Conservation (phyloP, 2,888 invertebrate species). For the Pharmacophagus antenor region DNA sequence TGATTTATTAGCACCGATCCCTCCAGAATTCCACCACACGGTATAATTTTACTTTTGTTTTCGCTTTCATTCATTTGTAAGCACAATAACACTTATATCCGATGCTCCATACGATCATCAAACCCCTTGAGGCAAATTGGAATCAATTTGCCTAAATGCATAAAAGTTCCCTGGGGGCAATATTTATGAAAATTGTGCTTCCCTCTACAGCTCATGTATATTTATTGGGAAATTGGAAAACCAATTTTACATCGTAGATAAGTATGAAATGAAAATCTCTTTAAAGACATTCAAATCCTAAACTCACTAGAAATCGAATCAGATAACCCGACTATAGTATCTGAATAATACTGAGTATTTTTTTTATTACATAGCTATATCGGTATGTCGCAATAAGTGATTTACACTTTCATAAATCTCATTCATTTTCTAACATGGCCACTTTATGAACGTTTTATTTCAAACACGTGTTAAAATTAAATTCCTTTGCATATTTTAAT, state of each 20-base stretch:
- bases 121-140: slow-evolving; percentile 17
- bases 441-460: too few relatives aligned
- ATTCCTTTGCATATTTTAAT: too few relatives aligned
- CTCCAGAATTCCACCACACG: too few relatives aligned
- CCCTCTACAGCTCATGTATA: slow-evolving; percentile 28
- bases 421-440: too few relatives aligned
- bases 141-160: slow-evolving; percentile 26
- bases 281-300: slow-evolving; percentile 10
- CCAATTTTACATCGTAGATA: slow-evolving; percentile 26
- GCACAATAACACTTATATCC: not conserved
- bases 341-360: too few relatives aligned
- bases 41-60: not conserved
- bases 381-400: too few relatives aligned
- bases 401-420: too few relatives aligned
- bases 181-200: slow-evolving; percentile 30
- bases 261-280: slow-evolving; percentile 24
- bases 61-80: not conserved
- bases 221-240: slow-evolving; percentile 29
- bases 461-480: too few relatives aligned
- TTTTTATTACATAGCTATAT: too few relatives aligned
- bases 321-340: too few relatives aligned
- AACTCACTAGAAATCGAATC: not conserved
- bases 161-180: slow-evolving; percentile 26
- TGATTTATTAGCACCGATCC: too few relatives aligned
- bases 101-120: slow-evolving; percentile 22